Percentiles rank a stretch among this genome's conserved stretches.
Evolutionary conservation across 2,113 vertebrate species (phyloP).

Genomic region (Lepidothrix coronata): DNA sequence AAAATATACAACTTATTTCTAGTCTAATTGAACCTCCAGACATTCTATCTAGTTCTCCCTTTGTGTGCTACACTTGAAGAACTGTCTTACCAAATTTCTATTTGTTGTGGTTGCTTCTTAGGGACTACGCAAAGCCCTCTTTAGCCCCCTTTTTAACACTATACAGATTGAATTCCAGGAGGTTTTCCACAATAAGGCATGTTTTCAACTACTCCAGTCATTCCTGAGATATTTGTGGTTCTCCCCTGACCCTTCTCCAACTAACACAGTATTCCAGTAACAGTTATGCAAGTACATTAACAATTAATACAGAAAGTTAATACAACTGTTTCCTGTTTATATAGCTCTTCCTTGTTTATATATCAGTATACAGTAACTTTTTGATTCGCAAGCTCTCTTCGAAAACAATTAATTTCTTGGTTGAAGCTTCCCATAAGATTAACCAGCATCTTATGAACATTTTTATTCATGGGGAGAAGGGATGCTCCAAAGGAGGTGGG

Average conservation of each 20-base stretch:
- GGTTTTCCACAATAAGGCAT: constrained; percentile 18
- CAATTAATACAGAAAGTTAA: background rate
- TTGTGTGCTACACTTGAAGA: background rate
- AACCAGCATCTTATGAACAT: background rate
- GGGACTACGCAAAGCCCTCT: background rate
- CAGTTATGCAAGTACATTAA: background rate
- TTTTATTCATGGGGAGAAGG: background rate
- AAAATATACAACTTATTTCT: background rate
- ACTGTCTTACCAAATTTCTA: background rate
- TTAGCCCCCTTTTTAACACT: background rate
- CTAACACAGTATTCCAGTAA: background rate
- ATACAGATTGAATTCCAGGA: background rate
- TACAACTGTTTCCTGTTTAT: background rate
- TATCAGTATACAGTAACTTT: background rate
- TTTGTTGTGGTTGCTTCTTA: background rate
- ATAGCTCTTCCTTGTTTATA: background rate
- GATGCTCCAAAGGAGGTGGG: background rate
- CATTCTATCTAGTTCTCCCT: background rate
- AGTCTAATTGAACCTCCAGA: background rate
- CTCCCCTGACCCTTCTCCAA: background rate
- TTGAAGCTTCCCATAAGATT: background rate
- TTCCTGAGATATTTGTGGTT: constrained; percentile 39
- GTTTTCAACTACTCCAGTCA: constrained; percentile 27
- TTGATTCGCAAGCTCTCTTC: background rate
- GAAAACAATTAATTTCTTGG: background rate